Percentiles rank a stretch among this genome's conserved stretches.
These are phyloP conservation scores for Danio choprae DNA, from an alignment of 2,797 vertebrate genomes.

Conservation along the genomic window DNA sequence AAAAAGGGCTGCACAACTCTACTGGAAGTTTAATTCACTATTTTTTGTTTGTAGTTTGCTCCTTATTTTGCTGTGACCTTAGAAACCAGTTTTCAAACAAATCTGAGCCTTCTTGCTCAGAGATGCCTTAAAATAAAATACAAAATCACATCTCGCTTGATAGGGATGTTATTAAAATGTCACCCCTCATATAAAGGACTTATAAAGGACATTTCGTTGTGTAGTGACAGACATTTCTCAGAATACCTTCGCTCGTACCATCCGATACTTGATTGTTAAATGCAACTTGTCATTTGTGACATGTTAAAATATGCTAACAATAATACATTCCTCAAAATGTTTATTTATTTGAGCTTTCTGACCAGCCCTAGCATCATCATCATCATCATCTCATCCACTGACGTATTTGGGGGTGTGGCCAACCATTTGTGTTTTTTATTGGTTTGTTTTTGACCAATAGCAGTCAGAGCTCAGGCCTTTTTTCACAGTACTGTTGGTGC, in stretches of 20 bases:
- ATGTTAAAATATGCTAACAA: neutral
- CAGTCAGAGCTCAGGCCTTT: neutral
- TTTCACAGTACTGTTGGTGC: neutral
- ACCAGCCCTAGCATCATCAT: neutral
- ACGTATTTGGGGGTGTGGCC: neutral
- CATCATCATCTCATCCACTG: neutral
- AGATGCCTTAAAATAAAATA: conserved; percentile 54
- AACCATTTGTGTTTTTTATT: neutral
- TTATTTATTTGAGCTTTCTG: neutral
- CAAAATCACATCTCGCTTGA: conserved; percentile 37
- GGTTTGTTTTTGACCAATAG: neutral
- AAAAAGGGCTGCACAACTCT: conserved; percentile 62
- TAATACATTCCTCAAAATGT: neutral
- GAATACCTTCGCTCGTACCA: no score
- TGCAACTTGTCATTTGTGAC: neutral
- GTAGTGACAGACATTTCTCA: neutral
- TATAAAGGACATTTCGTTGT: neutral
- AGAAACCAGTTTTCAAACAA: conserved; percentile 40
- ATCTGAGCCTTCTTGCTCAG: conserved; percentile 39
- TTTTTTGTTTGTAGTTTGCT: conserved; percentile 53
- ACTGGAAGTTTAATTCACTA: conserved; percentile 13
- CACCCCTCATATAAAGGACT: neutral
- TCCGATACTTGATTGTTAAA: neutral
- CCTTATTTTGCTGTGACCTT: conserved; percentile 60
- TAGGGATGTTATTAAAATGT: neutral